Base-by-base conservation (phyloP, 2,888 invertebrate genomes). In the Adela reaumurella region DNA sequence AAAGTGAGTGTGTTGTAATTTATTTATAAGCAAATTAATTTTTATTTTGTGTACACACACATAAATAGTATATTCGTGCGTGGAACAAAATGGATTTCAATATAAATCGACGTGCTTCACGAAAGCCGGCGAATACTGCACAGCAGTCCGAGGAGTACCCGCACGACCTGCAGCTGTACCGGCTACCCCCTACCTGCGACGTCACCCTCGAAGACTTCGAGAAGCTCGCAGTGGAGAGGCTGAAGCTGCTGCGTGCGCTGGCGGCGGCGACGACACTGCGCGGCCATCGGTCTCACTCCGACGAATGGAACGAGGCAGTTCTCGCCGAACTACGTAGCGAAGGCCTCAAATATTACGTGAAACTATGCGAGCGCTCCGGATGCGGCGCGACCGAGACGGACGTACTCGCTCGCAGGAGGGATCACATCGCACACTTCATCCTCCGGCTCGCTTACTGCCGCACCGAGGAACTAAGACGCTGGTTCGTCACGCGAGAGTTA, bases 341-440 rank as follows among this genome's bases (percentile, higher is more conserved):
- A 60, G 87, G 87, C 1, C 67, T 89, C 19, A 86, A 84, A 58
- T 82, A 84, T 51, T 88, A 84, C 59, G 67, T 81, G 8, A 81
- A 83, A 54, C 69, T 90, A 17, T 78, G 88, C 53, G 77, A 83
- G 56, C 81, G 80, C 49, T 70, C 74, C 48, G 81, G 74, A 41
- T 80, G 73, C 57, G 72, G 76, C 6, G 79, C 81, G 42, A 74
- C 74, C 14, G 87, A 88, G 52, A 62, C 70, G 1, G 87, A 89
- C 60, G 63, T 86, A 43, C 83, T 87, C 62, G 84, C 85, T 1
- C 81, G 92, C 49, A 82, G 84, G 28, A 83, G 85, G 53, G 98
- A 99, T 69, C 89, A 92, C 60, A 83, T 97, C 47, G 94, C 97
- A 1, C 98, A 99, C 68, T 97, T 91, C 65, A 92, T 97, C 58